These are phyloP conservation scores for Meteorus cinctellus DNA, from an alignment of 2,888 invertebrate species.

Conservation along the genomic window DNA sequence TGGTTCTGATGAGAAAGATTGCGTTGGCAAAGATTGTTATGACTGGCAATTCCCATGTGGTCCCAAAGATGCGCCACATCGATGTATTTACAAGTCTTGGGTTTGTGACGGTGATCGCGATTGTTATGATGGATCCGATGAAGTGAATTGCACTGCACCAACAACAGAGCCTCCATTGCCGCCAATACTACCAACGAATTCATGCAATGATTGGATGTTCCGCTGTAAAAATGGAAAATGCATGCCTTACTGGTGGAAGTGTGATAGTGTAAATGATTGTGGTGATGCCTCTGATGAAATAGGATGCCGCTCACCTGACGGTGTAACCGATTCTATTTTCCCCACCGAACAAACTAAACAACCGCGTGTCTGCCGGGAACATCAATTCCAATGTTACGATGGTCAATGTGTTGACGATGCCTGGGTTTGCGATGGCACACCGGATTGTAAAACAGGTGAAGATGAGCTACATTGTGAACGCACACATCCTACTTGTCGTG, in stretches of 20 bases:
- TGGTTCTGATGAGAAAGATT: constrained; percentile 73
- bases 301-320: constrained; percentile 74
- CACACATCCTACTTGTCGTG: constrained; percentile 66
- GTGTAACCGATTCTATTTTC: constrained; percentile 52
- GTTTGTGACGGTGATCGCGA: constrained; percentile 89
- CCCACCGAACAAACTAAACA: constrained; percentile 55
- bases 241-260: constrained; percentile 87
- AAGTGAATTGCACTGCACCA: constrained; percentile 80
- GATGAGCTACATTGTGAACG: constrained; percentile 78
- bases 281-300: constrained; percentile 84
- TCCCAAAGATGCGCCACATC: constrained; percentile 69
- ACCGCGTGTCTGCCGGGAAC: constrained; percentile 73
- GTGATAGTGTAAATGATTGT: constrained; percentile 85
- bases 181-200: constrained; percentile 63
- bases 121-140: constrained; percentile 84
- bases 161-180: constrained; percentile 68
- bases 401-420: constrained; percentile 78
- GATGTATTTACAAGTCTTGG: constrained; percentile 85
- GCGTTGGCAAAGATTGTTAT: constrained; percentile 66
- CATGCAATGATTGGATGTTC: constrained; percentile 87
- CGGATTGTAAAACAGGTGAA: constrained; percentile 77
- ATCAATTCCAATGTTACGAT: constrained; percentile 77
- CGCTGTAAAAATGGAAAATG: constrained; percentile 82
- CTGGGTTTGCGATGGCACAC: constrained; percentile 79
- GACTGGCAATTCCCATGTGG: constrained; percentile 77